Base-by-base conservation (phyloP, 2,888 invertebrate genomes). In the Biston stratarius region DNA sequence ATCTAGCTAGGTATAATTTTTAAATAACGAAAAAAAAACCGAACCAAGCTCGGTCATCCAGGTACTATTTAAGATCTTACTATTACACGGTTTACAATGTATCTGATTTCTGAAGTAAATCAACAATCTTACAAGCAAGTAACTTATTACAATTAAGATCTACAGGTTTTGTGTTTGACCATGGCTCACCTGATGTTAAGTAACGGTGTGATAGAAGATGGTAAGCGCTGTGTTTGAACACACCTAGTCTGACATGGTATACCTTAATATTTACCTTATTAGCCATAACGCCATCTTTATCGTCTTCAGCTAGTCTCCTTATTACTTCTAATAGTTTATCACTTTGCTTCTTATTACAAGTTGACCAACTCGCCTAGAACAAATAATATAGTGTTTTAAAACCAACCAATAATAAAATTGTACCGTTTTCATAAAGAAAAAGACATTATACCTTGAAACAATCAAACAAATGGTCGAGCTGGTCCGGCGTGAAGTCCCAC, bases 201-300 rank as follows among this genome's bases (percentile, higher is more conserved):
- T 24, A 3, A 24, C 24, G 24, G 24, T 24, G 24, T 24, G 24
- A 24, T 24, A 24, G 24, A 24, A 24, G 24, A 24, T 24, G 24
- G 1, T 24, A 24, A 24, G 24, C 24, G 3, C 24, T 3, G 24
- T 24, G n/a, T n/a, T n/a, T n/a, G n/a, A n/a, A n/a, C n/a, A 24
- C 24, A 24, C 24, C 24, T 24, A 24, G 24, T 3, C 24, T 24
- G 24, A 24, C 1, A 24, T 24, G 3, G 24, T 2, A 24, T 60
- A 55, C 10, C n/a, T 34, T 71, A 65, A 67, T 14, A 45, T 34
- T 15, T 84, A 96, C 98, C 95, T 99, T 99, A 87, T 98, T 98
- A 53, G 99, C 99, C 99, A 99, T 99, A 10, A 99, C 98, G 59
- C 99, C 99, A 88, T 99, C 99, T 88, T 99, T 99, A 88, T 99